Evolutionary conservation across 2,113 vertebrate species (phyloP).

Genomic region (Suricata suricatta): DNA sequence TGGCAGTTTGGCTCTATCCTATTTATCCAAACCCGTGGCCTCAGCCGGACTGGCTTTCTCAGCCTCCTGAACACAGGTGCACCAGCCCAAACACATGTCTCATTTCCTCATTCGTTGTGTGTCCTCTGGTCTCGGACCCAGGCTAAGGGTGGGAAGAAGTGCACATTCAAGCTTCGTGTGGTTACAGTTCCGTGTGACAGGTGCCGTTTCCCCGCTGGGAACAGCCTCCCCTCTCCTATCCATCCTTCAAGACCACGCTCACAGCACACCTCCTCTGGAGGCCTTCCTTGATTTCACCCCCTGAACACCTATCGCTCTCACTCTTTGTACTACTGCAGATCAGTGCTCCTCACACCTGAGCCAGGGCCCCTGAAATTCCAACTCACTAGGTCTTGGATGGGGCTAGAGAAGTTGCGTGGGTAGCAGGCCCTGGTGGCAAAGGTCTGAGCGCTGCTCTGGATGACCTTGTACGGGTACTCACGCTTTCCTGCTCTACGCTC

Average conservation of each 20-base stretch:
- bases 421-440: background rate
- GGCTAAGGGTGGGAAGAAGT: background rate
- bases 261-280: background rate
- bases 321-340: background rate
- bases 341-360: background rate
- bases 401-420: background rate
- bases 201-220: background rate
- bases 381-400: background rate
- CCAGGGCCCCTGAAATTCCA: background rate
- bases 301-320: background rate
- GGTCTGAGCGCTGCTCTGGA: background rate
- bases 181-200: background rate
- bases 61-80: background rate
- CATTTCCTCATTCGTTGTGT: background rate
- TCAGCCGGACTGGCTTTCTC: conserved; percentile 19
- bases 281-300: background rate
- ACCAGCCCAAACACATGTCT: background rate
- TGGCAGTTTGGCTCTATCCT: background rate
- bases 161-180: background rate
- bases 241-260: background rate
- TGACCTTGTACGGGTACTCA: background rate
- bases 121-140: background rate
- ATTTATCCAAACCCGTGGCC: conserved; percentile 4
- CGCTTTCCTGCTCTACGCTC: background rate
- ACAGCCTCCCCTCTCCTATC: background rate